Conservation (phyloP, 2,888 invertebrate genomes). For the Leptogaster cylindrica region DNA sequence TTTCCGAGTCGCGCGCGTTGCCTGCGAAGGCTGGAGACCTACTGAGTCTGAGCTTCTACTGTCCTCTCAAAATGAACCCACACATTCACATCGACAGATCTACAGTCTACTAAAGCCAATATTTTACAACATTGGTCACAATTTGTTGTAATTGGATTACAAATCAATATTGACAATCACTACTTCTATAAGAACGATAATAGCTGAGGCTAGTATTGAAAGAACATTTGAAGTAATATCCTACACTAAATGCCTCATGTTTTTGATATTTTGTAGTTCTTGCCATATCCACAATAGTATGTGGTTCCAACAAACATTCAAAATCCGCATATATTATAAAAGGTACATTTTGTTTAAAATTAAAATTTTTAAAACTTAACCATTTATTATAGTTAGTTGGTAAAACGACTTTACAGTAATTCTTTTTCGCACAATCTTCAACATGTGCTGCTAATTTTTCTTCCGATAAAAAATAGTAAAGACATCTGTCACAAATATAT, state of each 20-base stretch:
- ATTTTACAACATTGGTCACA: no score
- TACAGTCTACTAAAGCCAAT: no score
- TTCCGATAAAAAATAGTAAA: slow-evolving; percentile 20
- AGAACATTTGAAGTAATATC: not conserved
- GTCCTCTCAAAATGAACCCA: no score
- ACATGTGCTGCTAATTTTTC: not conserved
- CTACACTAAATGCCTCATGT: not conserved
- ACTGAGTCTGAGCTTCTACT: no score
- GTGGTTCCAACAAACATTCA: no score
- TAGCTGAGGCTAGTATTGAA: not conserved
- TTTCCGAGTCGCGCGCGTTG: no score
- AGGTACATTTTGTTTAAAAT: no score
- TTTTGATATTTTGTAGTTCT: not conserved
- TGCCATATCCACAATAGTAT: not conserved
- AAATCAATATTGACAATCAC: no score
- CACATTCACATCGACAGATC: no score
- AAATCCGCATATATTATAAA: no score
- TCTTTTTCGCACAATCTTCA: not conserved
- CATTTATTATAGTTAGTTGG: not conserved
- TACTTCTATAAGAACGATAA: not conserved
- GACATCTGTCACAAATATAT: slow-evolving; percentile 32
- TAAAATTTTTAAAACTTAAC: slow-evolving; percentile 2
- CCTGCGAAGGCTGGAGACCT: no score
- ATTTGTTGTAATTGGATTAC: no score
- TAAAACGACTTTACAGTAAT: not conserved